phyloP scores from a whole-genome alignment of 2,797 vertebrate genomes.

The Tenualosa ilisha region DNA sequence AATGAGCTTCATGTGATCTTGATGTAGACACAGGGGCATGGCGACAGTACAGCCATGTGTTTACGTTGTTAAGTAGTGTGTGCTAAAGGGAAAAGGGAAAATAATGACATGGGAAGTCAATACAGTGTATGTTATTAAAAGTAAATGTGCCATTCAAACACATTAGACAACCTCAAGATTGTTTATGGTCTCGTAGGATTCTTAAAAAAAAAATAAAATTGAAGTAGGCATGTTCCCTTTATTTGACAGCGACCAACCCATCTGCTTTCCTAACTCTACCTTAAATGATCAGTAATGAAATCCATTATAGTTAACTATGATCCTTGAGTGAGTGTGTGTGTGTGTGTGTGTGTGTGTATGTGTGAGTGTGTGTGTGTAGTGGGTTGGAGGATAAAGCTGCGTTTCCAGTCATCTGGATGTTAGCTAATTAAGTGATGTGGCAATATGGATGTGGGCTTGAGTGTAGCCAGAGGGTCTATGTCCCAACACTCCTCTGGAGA shows the following conservation, averaged over 20 bases:
- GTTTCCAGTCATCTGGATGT: not conserved
- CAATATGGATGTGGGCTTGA: not conserved
- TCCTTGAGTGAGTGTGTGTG: not conserved
- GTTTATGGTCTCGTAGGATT: not conserved
- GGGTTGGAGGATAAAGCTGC: not conserved
- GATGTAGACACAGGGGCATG: not conserved
- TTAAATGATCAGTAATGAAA: not conserved
- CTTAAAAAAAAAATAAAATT: not conserved
- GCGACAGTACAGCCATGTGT: not conserved
- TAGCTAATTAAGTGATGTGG: constrained; percentile 20
- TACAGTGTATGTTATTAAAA: not conserved
- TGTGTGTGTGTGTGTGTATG: not conserved
- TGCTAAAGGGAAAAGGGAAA: not conserved
- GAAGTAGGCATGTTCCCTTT: not conserved
- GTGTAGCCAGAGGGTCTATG: not conserved
- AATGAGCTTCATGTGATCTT: not conserved
- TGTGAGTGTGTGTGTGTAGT: not conserved
- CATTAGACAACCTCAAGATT: not conserved
- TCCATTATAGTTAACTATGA: not conserved
- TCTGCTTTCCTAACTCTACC: not conserved
- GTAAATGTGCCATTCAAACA: not conserved
- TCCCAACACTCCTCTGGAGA: not conserved
- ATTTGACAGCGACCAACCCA: not conserved
- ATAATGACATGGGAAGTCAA: not conserved
- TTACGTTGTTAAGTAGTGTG: not conserved